Conservation (phyloP, 1,140 invertebrate species). For the Drosophila grimshawi region DNA sequence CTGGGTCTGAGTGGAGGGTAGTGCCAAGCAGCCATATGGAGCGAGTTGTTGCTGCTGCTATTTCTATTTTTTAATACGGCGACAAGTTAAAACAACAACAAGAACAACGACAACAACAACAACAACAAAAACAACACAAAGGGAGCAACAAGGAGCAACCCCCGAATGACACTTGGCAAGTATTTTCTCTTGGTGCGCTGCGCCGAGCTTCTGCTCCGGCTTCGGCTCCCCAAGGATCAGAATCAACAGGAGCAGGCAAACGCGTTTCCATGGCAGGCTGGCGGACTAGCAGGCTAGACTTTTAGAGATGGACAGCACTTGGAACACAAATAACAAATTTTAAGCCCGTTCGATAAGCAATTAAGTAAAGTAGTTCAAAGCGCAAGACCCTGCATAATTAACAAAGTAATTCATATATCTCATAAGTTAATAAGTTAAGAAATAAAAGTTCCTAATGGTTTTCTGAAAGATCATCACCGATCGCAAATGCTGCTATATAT, state of each 20-base stretch:
- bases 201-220: constrained; percentile 1
- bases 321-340: not conserved
- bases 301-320: not conserved
- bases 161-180: constrained; percentile 62
- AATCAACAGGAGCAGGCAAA: constrained; percentile 27
- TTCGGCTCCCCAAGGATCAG: constrained; percentile 65
- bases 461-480: no score
- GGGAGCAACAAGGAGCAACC: constrained; percentile 55
- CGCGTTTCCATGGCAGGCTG: constrained; percentile 59
- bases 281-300: not conserved
- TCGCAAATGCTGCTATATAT: no score
- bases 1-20: constrained; percentile 1
- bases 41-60: constrained; percentile 49
- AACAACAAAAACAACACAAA: constrained; percentile 10
- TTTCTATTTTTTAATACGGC: constrained; percentile 78
- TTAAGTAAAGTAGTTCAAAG: not conserved
- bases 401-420: no score
- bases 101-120: constrained; percentile 4
- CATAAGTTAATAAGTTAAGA: no score
- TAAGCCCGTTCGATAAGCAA: not conserved
- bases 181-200: constrained; percentile 40
- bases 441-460: no score
- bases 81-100: constrained; percentile 70
- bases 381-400: no score
- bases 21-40: constrained; percentile 64